phyloP scores from a whole-genome alignment of 2,888 invertebrate species.

The Netelia melanura region DNA sequence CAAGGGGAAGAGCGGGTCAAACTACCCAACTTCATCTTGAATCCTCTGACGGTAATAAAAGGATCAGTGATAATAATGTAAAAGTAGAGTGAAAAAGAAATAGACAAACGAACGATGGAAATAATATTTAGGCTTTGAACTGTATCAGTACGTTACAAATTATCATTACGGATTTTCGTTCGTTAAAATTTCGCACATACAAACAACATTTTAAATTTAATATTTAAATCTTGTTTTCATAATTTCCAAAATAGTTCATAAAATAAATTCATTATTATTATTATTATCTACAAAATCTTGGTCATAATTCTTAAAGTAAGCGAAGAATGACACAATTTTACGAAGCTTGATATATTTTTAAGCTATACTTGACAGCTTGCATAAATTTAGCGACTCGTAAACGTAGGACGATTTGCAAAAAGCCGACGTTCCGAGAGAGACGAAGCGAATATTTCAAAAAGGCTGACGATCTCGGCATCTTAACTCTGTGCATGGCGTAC shows the following conservation, averaged over 20 bases:
- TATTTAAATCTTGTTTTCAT: background rate
- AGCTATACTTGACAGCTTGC: background rate
- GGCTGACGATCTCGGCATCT: conserved; percentile 19
- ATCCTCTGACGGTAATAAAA: background rate
- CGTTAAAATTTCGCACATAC: no score
- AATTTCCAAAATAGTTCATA: background rate
- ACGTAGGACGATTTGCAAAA: conserved; percentile 24
- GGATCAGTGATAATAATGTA: background rate
- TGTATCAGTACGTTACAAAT: no score
- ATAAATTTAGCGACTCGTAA: conserved; percentile 30
- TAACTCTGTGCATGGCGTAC: conserved; percentile 44
- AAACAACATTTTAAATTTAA: no score
- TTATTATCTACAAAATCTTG: no score
- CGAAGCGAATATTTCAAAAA: conserved; percentile 14
- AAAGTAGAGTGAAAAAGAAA: background rate
- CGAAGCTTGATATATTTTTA: conserved; percentile 20
- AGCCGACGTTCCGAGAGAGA: background rate
- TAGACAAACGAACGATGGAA: background rate
- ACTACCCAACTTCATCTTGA: background rate
- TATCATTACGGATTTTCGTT: no score
- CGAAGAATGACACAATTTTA: conserved; percentile 13
- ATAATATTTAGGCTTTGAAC: background rate
- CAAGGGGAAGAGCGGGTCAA: background rate
- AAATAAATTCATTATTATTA: background rate
- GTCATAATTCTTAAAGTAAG: background rate